Base-by-base conservation (phyloP, 2,113 vertebrate genomes). In the Catharus fuscescens region DNA sequence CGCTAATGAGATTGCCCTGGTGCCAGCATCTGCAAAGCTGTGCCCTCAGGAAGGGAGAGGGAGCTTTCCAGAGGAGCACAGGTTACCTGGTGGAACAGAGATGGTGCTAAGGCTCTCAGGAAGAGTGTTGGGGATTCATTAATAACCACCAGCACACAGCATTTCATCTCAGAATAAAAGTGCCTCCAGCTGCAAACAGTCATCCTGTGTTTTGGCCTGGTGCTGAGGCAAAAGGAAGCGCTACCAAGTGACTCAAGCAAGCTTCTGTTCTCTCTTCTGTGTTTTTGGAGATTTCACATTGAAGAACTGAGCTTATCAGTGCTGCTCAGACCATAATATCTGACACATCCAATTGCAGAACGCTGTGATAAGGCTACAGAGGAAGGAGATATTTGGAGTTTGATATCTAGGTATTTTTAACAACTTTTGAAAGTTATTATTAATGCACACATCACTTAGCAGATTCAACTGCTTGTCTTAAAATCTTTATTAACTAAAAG, bases 1-100 rank as follows among this genome's bases (percentile, higher is more conserved):
- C 45, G 94, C 95, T 95, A 97, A 97, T 96, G 91, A 96, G 94
- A 87, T 65, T 84, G 91, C 92, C 86, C 94, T 42, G 73, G 17
- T 85, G 87, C 65, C 91, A 92, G 77, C 80, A 93, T 81, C 93
- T 89, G 87, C 91, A 95, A 95, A 95, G 73, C 86, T 92, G 61
- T 54, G 83, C 91, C 88, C 94, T 92, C 69, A 79, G 91, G 93
- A 96, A 93, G 83, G 5, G 48, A 91, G 72, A 2, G 0, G 69
- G 40, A 88, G 88, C 80, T 45, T 81, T 91, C 92, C 86, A 76
- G 80, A 71, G n/a, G 86, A 95, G 78, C 86, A 95, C 80, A 45
- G 95, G 96, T 92, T 86, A 92, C 69, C 76, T 90, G 83, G 84
- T 91, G 78, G 80, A 80, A 85, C 18, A 47, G 84, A 79, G 81